A percentile compares a stretch with the other conserved stretches of the same genome.
Evolutionary conservation across 2,797 vertebrate species (phyloP).

Genomic region (Lates japonicus): DNA sequence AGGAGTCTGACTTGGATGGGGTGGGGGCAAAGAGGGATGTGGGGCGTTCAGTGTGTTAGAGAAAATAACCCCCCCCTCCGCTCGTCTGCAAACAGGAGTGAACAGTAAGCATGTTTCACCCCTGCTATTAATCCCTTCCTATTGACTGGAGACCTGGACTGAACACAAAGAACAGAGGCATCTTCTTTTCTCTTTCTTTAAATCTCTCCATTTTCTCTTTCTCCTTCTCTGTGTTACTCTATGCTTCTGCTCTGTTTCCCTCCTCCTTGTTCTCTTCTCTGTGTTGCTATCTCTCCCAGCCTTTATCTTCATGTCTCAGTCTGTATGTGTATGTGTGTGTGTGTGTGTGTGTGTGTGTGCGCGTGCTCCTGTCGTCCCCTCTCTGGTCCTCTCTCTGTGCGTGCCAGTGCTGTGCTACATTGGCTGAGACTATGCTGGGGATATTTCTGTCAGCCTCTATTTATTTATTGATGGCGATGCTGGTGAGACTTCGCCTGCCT

Average conservation of each 20-base stretch:
- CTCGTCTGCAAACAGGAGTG: conserved; percentile 43
- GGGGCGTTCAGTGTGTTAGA: conserved; percentile 21
- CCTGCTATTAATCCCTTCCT: conserved; percentile 63
- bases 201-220: conserved; percentile 32
- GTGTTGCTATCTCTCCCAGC: conserved; percentile 52
- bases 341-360: conserved; percentile 40
- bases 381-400: conserved; percentile 66
- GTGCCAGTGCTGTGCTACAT: conserved; percentile 67
- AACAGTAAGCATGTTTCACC: conserved; percentile 76
- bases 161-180: conserved; percentile 50
- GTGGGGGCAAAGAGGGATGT: conserved; percentile 26
- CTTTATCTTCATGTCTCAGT: conserved; percentile 62
- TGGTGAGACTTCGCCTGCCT: conserved; percentile 81
- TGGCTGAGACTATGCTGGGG: conserved; percentile 72
- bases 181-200: conserved; percentile 47
- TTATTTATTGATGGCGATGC: conserved; percentile 86
- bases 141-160: conserved; percentile 47
- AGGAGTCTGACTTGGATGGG: conserved; percentile 26
- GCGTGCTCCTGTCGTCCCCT: conserved; percentile 47
- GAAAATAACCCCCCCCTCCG: conserved; percentile 3
- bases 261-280: conserved; percentile 50
- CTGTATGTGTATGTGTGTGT: conserved; percentile 38
- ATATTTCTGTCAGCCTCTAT: conserved; percentile 85
- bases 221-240: conserved; percentile 23
- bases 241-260: conserved; percentile 51